Evolutionary conservation across 2,888 invertebrate species (phyloP).

Genomic region (Xestia xanthographa): DNA sequence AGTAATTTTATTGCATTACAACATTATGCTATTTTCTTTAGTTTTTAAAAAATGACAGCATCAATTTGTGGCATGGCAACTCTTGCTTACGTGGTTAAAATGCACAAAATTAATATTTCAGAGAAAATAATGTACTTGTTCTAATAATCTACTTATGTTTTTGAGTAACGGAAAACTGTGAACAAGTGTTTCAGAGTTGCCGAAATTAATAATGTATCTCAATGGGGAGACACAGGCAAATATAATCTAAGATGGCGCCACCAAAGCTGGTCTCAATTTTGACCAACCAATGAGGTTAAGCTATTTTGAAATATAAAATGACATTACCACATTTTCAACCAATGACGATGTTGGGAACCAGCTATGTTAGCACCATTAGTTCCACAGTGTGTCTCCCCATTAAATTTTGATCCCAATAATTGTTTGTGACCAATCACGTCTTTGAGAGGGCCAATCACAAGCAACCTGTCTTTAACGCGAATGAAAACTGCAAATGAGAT

Average conservation of each 20-base stretch:
- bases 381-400: too few relatives aligned
- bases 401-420: not conserved
- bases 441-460: not conserved
- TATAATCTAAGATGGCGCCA: too few relatives aligned
- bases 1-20: slow-evolving; percentile 67
- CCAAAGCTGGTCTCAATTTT: too few relatives aligned
- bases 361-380: too few relatives aligned
- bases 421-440: not conserved
- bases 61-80: slow-evolving; percentile 37
- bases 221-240: too few relatives aligned
- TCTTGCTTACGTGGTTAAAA: slow-evolving; percentile 14
- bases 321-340: too few relatives aligned
- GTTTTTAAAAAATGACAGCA: slow-evolving; percentile 51
- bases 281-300: too few relatives aligned
- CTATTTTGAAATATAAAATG: too few relatives aligned
- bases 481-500: not conserved
- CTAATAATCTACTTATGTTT: not conserved
- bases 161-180: not conserved
- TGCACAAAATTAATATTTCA: not conserved
- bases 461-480: not conserved
- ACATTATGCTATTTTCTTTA: slow-evolving; percentile 66
- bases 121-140: not conserved
- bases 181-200: not conserved
- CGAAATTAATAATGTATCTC: not conserved
- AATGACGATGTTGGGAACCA: too few relatives aligned